Conservation (phyloP, 53 echinoderm and acorn worm species). For the Arbacia lixula region DNA sequence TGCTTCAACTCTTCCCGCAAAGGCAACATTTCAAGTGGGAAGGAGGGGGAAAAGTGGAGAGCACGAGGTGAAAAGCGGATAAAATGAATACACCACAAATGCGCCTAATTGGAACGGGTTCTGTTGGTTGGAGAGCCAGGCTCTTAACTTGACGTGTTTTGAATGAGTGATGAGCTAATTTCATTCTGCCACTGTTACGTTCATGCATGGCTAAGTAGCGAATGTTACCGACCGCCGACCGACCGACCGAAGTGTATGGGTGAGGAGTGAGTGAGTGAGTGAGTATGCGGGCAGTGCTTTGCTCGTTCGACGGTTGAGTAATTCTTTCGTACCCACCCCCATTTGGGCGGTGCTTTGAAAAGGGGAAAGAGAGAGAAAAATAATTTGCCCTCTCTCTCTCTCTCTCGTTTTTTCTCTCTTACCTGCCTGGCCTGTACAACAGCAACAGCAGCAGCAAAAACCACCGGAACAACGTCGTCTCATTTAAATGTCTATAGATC, state of each 20-base stretch:
- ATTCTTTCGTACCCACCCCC: slow-evolving; percentile 36
- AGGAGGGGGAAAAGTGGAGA: background rate
- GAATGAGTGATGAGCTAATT: slow-evolving; percentile 59
- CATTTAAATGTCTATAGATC: slow-evolving; percentile 78
- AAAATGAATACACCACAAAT: slow-evolving; percentile 37
- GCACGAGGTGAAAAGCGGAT: background rate
- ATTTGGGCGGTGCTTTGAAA: slow-evolving; percentile 54
- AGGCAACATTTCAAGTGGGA: slow-evolving; percentile 22
- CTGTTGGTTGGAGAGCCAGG: background rate
- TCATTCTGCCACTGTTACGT: slow-evolving; percentile 49
- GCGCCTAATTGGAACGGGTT: slow-evolving; percentile 32
- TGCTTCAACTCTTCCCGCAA: background rate
- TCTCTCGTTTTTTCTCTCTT: slow-evolving; percentile 15
- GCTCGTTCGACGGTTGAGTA: slow-evolving; percentile 51
- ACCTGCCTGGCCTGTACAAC: slow-evolving; percentile 54
- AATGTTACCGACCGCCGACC: slow-evolving; percentile 24
- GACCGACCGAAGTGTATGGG: too few relatives aligned
- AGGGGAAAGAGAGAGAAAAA: too few relatives aligned
- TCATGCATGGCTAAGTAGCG: slow-evolving; percentile 23
- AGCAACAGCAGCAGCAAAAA: too few relatives aligned
- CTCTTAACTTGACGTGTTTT: slow-evolving; percentile 48
- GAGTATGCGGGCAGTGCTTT: too few relatives aligned
- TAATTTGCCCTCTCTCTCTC: background rate
- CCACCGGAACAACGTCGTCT: slow-evolving; percentile 46
- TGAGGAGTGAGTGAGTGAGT: too few relatives aligned